These are phyloP conservation scores for Apamea crenata DNA, from an alignment of 2,888 invertebrate species.

Conservation along the genomic window DNA sequence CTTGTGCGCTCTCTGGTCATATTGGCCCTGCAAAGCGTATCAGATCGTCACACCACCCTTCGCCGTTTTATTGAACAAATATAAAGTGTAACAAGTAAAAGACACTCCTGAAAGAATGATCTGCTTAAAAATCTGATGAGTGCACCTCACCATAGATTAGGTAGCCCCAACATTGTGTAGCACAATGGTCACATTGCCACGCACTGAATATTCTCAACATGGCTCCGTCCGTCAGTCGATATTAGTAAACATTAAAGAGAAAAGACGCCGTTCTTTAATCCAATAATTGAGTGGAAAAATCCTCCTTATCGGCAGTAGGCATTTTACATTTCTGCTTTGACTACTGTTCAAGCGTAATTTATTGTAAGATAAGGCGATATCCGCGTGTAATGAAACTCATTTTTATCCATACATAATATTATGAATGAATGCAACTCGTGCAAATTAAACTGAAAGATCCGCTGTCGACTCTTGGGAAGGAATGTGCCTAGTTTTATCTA, in stretches of 20 bases:
- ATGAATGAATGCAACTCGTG: constrained; percentile 13
- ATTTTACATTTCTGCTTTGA: constrained; percentile 10
- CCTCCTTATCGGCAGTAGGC: not conserved
- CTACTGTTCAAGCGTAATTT: constrained; percentile 16
- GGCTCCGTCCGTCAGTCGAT: not conserved
- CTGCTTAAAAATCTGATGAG: constrained; percentile 27
- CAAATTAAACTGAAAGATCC: constrained; percentile 4
- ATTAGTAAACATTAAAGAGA: constrained; percentile 37
- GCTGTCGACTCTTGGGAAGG: not conserved
- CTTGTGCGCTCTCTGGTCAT: no score
- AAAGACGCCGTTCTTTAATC: constrained; percentile 16
- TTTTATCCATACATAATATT: constrained; percentile 15
- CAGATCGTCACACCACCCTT: no score
- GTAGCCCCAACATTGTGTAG: constrained; percentile 3
- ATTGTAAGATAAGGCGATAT: constrained; percentile 5
- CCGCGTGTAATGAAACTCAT: constrained; percentile 6
- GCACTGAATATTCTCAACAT: constrained; percentile 42
- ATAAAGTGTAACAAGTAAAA: not conserved
- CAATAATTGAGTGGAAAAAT: constrained; percentile 35
- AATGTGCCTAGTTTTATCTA: constrained; percentile 24
- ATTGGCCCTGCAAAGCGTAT: no score
- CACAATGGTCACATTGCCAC: constrained; percentile 9
- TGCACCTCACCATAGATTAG: constrained; percentile 7
- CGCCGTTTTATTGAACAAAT: no score
- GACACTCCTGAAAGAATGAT: not conserved